Base-by-base conservation (phyloP, 2,888 invertebrate genomes). In the Drosophila nr. perissopoda region DNA sequence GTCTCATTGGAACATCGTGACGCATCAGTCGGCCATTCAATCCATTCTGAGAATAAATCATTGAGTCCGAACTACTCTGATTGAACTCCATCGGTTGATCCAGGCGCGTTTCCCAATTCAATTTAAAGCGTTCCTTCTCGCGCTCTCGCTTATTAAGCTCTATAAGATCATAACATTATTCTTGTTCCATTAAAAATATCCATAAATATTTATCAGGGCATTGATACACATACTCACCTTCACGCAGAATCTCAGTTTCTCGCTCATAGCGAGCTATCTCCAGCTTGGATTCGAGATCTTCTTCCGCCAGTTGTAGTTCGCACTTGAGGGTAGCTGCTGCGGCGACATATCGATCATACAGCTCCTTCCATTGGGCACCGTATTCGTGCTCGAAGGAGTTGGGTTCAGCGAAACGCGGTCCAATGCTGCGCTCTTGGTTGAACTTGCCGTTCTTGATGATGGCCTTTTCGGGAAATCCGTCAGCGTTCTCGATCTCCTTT, bases 371-470 rank as follows among this genome's bases (percentile, higher is more conserved):
- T 75, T 98, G 96, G 72, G 97, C 96, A 10, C 99, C 99, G 94
- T 98, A 99, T 89, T 99, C 98, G 92, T 96, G 97, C 91, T 99
- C 99, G 93, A 99, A 99, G 67, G 97, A 96, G 54, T 96, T 96
- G 0, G 95, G 93, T 54, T 96, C 96, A 0, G 99, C 98, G 92
- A 99, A 98, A 40, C 99, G 95, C 3, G 99, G 99, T 0, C 98
- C 97, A 73, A 80, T 56, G 56, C 97, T 97, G 82, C 99, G 95
- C 42, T 98, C 96, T 85, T 96, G 95, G 73, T 95, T 93, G 87
- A 95, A 98, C 76, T 97, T 97, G 95, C 77, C 95, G 95, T 97
- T 98, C 87, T 96, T 97, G 13, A 96, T 96, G 54, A 98, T 93
- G 88, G 95, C 95, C 92, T 96, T 97, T 77, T 97, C 97, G n/a